These are phyloP conservation scores for Mesembrinibis cayennensis DNA, from an alignment of 2,113 vertebrate species.

Conservation along the genomic window DNA sequence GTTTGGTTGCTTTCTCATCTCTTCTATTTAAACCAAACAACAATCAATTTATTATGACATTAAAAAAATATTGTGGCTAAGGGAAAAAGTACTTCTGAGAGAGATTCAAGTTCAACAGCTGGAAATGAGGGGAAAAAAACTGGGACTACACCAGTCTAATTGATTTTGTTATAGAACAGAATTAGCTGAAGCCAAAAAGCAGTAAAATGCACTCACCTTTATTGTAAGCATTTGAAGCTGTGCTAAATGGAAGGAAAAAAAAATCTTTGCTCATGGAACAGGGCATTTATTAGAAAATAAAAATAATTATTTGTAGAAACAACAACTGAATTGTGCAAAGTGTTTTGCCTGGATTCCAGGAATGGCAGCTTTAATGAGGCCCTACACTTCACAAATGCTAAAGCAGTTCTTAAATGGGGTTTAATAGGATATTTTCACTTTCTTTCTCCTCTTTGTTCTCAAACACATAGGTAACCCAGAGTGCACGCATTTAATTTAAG, in stretches of 20 bases:
- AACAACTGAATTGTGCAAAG: conserved; percentile 79
- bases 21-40: conserved; percentile 68
- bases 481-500: background rate
- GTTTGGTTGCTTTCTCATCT: conserved; percentile 42
- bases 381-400: conserved; percentile 55
- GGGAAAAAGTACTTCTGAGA: conserved; percentile 68
- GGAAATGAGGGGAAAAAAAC: conserved; percentile 56
- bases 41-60: conserved; percentile 70
- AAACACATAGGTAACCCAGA: background rate
- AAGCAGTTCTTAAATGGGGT: conserved; percentile 20
- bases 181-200: conserved; percentile 64
- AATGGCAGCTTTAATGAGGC: conserved; percentile 78
- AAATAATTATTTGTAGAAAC: conserved; percentile 83
- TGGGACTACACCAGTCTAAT: conserved; percentile 72
- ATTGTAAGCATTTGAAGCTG: conserved; percentile 51
- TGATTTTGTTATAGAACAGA: conserved; percentile 75
- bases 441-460: conserved; percentile 36
- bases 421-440: conserved; percentile 61
- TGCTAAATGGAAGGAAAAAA: conserved; percentile 49
- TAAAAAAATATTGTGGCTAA: conserved; percentile 66
- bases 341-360: conserved; percentile 79
- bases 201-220: conserved; percentile 71
- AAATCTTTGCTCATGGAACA: conserved; percentile 54
- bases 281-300: conserved; percentile 75
- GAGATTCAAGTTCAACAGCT: conserved; percentile 72